Conservation (phyloP, 2,797 vertebrate genomes). For the Carapus acus region DNA sequence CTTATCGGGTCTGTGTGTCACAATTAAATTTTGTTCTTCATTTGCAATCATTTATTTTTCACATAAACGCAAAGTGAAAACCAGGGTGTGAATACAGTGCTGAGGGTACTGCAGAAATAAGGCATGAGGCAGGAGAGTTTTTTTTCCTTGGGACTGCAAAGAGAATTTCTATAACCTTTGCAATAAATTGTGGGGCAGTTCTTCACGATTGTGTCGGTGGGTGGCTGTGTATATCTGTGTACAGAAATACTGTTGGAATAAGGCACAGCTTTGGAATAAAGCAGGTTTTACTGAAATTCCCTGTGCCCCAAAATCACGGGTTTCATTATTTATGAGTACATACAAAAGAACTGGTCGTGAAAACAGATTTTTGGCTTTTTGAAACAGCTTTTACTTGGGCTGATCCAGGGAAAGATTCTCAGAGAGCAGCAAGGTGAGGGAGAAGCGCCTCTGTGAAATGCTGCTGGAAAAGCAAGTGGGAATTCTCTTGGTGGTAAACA, state of each 20-base stretch:
- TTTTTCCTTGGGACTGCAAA: conserved; percentile 55
- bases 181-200: conserved; percentile 44
- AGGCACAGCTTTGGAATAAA: conserved; percentile 36
- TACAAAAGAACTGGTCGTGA: conserved; percentile 24
- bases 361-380: conserved; percentile 27
- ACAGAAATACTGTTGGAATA: conserved; percentile 32
- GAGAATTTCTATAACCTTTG: conserved; percentile 49
- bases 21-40: not conserved
- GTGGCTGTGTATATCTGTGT: conserved; percentile 34
- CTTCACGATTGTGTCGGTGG: conserved; percentile 51
- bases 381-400: conserved; percentile 23
- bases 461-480: conserved; percentile 21
- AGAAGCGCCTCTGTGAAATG: conserved; percentile 16
- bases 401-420: conserved; percentile 28
- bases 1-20: conserved; percentile 6
- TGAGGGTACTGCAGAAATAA: conserved; percentile 32
- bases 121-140: conserved; percentile 40
- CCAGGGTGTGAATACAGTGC: conserved; percentile 5
- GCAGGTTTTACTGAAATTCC: conserved; percentile 38
- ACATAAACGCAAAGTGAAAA: conserved; percentile 1
- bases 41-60: not conserved
- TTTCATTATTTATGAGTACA: conserved; percentile 49
- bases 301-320: conserved; percentile 37
- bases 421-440: conserved; percentile 18
- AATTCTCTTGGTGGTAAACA: conserved; percentile 29